A percentile compares a stretch with the other conserved stretches of the same genome.
phyloP scores from a whole-genome alignment of 2,888 invertebrate species.

The Philopedon plagiatum region DNA sequence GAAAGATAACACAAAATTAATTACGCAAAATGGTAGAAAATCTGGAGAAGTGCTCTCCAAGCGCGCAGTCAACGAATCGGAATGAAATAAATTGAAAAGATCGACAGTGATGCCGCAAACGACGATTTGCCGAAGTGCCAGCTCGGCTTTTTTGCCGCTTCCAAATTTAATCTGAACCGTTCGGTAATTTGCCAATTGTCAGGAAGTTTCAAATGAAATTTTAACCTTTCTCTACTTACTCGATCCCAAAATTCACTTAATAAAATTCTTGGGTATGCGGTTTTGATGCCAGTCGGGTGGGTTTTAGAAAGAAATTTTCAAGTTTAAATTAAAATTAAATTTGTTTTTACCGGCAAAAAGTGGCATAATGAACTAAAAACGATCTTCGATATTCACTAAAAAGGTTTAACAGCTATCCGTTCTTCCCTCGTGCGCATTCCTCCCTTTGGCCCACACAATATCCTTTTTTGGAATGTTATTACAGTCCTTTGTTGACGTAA shows the following conservation, averaged over 20 bases:
- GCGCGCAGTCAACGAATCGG: conserved; percentile 19
- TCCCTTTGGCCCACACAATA: neutral
- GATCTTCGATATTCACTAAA: no score
- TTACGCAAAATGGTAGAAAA: conserved; percentile 37
- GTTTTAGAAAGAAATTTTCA: neutral
- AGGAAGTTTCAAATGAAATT: conserved; percentile 8
- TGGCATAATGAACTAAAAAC: no score
- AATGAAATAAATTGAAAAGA: conserved; percentile 37
- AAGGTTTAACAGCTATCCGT: no score
- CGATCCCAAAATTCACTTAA: neutral
- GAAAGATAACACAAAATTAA: conserved; percentile 28
- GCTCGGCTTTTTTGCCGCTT: conserved; percentile 18
- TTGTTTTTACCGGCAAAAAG: no score
- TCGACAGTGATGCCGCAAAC: conserved; percentile 25
- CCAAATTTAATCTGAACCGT: conserved; percentile 28
- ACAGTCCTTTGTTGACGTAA: neutral
- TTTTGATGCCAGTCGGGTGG: neutral
- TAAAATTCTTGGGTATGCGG: neutral
- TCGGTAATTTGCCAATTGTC: conserved; percentile 31
- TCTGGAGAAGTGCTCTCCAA: conserved; percentile 26
- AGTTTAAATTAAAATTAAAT: no score
- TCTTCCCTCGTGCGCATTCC: no score
- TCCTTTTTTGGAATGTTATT: neutral
- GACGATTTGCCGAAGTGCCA: conserved; percentile 22
- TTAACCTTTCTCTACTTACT: conserved; percentile 11